Evolutionary conservation across 2,888 invertebrate species (phyloP).

Genomic region (Melipona bicolor): DNA sequence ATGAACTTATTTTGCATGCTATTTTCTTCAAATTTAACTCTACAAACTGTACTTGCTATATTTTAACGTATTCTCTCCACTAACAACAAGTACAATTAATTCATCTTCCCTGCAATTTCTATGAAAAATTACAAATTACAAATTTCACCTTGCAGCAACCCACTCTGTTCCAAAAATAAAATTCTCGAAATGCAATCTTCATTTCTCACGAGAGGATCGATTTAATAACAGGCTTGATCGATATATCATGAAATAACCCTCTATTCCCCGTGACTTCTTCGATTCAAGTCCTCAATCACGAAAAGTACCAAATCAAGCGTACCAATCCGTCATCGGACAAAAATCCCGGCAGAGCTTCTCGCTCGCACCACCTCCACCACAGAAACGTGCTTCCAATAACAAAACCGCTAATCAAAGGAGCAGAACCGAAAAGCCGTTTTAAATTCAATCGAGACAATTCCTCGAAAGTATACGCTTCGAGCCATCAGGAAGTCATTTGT

Average conservation of each 20-base stretch:
- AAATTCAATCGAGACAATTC: constrained; percentile 48
- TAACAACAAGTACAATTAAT: too few relatives aligned
- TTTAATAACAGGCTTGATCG: background rate
- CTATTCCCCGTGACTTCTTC: background rate
- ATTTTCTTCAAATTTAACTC: too few relatives aligned
- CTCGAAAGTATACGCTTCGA: constrained; percentile 32
- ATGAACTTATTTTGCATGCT: too few relatives aligned
- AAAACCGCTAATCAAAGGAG: constrained; percentile 16
- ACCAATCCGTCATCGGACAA: constrained; percentile 6
- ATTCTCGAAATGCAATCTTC: background rate
- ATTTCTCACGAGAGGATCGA: background rate
- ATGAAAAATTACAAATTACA: background rate
- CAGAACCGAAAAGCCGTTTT: background rate
- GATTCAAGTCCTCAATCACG: background rate
- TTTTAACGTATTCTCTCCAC: too few relatives aligned
- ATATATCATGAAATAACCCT: background rate
- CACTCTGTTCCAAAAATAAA: background rate
- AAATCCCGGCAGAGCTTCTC: too few relatives aligned
- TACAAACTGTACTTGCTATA: too few relatives aligned
- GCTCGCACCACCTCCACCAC: background rate
- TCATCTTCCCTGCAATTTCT: too few relatives aligned
- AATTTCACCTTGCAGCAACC: background rate
- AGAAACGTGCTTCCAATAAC: background rate
- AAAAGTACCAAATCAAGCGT: constrained; percentile 17
- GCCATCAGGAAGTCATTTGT: constrained; percentile 54